Base-by-base conservation (phyloP, 2,888 invertebrate genomes). In the Papilio gigon region DNA sequence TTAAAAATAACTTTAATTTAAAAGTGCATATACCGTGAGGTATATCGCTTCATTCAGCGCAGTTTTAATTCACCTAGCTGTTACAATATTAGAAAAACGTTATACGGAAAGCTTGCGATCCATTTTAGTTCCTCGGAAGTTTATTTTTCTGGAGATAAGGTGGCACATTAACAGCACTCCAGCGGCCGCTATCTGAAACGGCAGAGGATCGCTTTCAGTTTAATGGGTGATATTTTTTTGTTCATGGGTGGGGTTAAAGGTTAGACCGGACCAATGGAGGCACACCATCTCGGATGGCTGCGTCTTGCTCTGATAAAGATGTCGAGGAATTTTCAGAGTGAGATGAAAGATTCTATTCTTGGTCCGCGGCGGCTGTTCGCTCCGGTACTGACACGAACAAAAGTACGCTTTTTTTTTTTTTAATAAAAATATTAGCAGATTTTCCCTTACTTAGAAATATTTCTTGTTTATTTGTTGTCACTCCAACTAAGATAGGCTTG, bases 191-290 rank as follows among this genome's bases (percentile, higher is more conserved):
- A 85, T 86, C 84, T 82, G 82, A 80, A 80, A 78, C 83, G 87
- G 89, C 87, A 90, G 87, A 81, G 82, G 85, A 87, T 88, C 83
- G 84, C 83, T 84, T 87, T 84, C 85, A 82, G 86, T 86, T 83
- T 90, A 89, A 90, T 90, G 90, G 89, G 85, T 79, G 84, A 88
- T 89, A 85, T 88, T 89, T 89, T 90, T 90, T 88, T 85, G 80
- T 87, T 85, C 84, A 84, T 89, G 90, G 90, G 90, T 83, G 89
- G 91, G 91, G 90, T 90, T 83, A 89, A 83, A 89, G 92, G 90
- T 90, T 81, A 86, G 75, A 75, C 80, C 75, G 84, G 85, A 83
- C 89, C 90, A 90, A 90, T 90, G 77, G 83, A 73, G 74, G 78
- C 80, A 80, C 78, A 78, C 75, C 76, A 80, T 72, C 73, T 72